Evolutionary conservation across 2,888 invertebrate species (phyloP).

Genomic region (Ormyrus nitidulus): DNA sequence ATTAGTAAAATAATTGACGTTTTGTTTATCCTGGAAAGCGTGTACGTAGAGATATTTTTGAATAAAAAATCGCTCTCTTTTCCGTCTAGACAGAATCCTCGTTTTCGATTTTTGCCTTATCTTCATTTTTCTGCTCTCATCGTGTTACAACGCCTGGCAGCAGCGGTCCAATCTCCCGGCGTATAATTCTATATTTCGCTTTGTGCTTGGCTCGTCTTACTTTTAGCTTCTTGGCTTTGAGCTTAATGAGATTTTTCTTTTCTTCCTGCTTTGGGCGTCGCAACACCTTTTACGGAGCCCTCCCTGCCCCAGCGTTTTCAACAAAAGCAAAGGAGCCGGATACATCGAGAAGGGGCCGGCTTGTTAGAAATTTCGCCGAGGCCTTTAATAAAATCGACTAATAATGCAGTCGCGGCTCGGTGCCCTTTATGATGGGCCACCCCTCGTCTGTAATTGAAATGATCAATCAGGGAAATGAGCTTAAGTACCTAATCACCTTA

Average conservation of each 20-base stretch:
- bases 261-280: not conserved
- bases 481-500: constrained; percentile 44
- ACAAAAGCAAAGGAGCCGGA: constrained; percentile 5
- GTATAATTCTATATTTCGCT: constrained; percentile 62
- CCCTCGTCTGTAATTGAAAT: constrained; percentile 29
- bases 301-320: not conserved
- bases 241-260: constrained; percentile 63
- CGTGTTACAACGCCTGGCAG: constrained; percentile 50
- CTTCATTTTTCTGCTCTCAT: constrained; percentile 45
- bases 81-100: constrained; percentile 2
- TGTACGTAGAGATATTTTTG: too few species aligned
- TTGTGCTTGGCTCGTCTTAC: constrained; percentile 56
- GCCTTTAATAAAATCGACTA: constrained; percentile 46
- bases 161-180: constrained; percentile 28
- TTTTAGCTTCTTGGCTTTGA: constrained; percentile 60
- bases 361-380: constrained; percentile 22
- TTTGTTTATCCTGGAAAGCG: too few species aligned
- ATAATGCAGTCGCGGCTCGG: constrained; percentile 11
- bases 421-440: not conserved
- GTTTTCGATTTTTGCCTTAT: constrained; percentile 48
- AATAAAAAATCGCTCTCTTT: not conserved
- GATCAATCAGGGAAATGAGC: constrained; percentile 44
- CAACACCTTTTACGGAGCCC: constrained; percentile 38
- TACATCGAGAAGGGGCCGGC: not conserved
- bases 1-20: too few species aligned